phyloP scores from a whole-genome alignment of 2,113 vertebrate species.

The Chionodraco myersi region DNA sequence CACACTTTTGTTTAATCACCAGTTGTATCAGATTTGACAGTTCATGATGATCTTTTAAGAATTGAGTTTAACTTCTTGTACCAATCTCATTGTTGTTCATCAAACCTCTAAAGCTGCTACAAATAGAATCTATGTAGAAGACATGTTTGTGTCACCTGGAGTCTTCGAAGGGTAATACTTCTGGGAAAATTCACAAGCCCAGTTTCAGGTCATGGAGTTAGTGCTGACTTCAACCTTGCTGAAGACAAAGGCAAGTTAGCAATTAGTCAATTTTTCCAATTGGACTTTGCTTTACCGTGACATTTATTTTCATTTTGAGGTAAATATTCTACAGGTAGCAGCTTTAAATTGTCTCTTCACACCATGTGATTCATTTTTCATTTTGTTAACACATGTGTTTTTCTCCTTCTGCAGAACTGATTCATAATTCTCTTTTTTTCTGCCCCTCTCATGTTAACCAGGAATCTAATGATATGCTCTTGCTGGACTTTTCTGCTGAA shows the following conservation, averaged over 20 bases:
- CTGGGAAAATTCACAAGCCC: background rate
- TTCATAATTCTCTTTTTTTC: slow-evolving; percentile 55
- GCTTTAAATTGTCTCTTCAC: slow-evolving; percentile 62
- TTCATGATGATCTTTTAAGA: slow-evolving; percentile 45
- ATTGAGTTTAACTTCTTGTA: slow-evolving; percentile 45
- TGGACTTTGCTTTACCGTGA: too few relatives aligned
- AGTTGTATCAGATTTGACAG: background rate
- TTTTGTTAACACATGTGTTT: slow-evolving; percentile 54
- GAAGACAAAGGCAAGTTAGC: background rate
- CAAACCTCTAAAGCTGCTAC: slow-evolving; percentile 67
- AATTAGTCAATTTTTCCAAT: background rate
- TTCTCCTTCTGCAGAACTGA: slow-evolving; percentile 59
- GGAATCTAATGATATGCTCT: slow-evolving; percentile 93
- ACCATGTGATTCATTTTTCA: slow-evolving; percentile 59
- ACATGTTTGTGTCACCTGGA: background rate
- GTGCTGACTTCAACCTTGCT: background rate
- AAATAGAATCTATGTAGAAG: slow-evolving; percentile 6
- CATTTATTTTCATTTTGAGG: background rate
- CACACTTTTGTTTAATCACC: background rate
- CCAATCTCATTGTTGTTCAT: slow-evolving; percentile 48
- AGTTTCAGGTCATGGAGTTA: background rate
- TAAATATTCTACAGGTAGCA: slow-evolving; percentile 47
- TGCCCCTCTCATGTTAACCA: slow-evolving; percentile 86
- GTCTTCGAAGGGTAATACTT: background rate
- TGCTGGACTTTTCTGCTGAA: slow-evolving; percentile 97